phyloP scores from a whole-genome alignment of 2,113 vertebrate genomes.

The Tor tambroides region DNA sequence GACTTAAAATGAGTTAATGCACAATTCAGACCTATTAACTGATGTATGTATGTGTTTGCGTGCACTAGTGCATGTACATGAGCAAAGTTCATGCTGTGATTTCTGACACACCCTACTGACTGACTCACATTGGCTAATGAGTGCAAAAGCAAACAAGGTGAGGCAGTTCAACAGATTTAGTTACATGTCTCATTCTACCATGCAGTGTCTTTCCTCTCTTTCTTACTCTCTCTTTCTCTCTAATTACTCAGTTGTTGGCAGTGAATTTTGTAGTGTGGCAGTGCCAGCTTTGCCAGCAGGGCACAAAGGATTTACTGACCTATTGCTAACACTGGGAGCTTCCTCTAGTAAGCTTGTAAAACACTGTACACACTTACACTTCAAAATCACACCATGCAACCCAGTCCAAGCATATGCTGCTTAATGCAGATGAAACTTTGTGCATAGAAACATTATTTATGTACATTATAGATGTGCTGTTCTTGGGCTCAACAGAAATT shows the following conservation, averaged over 20 bases:
- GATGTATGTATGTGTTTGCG: slow-evolving; percentile 5
- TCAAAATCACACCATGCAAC: slow-evolving; percentile 31
- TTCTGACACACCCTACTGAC: slow-evolving; percentile 49
- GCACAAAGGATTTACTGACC: slow-evolving; percentile 58
- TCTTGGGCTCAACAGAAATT: neutral
- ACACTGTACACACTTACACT: slow-evolving; percentile 29
- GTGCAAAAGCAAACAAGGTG: slow-evolving; percentile 57
- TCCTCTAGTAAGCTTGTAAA: slow-evolving; percentile 43
- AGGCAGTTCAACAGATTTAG: slow-evolving; percentile 49
- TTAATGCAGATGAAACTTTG: neutral
- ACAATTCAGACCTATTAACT: neutral
- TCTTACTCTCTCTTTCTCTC: slow-evolving; percentile 20
- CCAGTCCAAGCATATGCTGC: slow-evolving; percentile 21
- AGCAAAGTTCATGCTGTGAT: slow-evolving; percentile 44
- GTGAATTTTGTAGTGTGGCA: slow-evolving; percentile 31
- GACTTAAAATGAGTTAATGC: neutral
- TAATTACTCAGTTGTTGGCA: slow-evolving; percentile 47
- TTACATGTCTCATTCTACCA: slow-evolving; percentile 29
- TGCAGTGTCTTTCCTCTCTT: neutral
- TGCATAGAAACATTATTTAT: neutral
- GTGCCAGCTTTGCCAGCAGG: slow-evolving; percentile 54
- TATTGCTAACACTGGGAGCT: slow-evolving; percentile 51
- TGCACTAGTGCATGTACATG: slow-evolving; percentile 23
- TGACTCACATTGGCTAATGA: slow-evolving; percentile 49
- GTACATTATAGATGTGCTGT: neutral